These are phyloP conservation scores for Silurus meridionalis DNA, from an alignment of 2,113 vertebrate genomes.

Conservation along the genomic window DNA sequence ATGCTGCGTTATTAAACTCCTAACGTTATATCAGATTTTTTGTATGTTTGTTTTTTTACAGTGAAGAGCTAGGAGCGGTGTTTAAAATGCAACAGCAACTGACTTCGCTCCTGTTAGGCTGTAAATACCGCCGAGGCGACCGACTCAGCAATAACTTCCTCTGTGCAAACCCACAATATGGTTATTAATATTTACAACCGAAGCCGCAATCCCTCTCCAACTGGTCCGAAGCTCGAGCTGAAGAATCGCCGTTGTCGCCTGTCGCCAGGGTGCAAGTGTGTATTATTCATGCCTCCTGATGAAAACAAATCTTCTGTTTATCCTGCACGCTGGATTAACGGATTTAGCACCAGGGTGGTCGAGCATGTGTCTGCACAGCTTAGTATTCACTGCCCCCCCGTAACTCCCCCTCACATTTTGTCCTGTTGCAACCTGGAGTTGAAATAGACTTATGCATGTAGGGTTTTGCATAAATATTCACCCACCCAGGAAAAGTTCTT, in stretches of 20 bases:
- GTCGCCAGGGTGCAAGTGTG: constrained; percentile 20
- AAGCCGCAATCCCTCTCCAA: background rate
- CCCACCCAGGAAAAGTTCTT: background rate
- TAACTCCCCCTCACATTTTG: background rate
- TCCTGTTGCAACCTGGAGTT: background rate
- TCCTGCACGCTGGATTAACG: constrained; percentile 33
- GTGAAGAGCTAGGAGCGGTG: constrained; percentile 15
- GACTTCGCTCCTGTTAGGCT: background rate
- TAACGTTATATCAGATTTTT: background rate
- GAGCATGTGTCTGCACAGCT: constrained; percentile 9
- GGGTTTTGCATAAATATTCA: background rate
- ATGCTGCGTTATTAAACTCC: constrained; percentile 3
- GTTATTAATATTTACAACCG: constrained; percentile 39
- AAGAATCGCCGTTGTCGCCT: constrained; percentile 19
- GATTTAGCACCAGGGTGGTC: constrained; percentile 28
- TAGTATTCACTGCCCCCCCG: background rate
- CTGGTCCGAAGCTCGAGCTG: background rate
- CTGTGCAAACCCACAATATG: constrained; percentile 9
- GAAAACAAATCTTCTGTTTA: constrained; percentile 51
- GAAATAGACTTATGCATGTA: background rate
- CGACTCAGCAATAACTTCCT: constrained; percentile 11
- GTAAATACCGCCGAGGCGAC: constrained; percentile 3
- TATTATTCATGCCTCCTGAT: constrained; percentile 41
- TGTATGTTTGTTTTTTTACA: too few relatives aligned
- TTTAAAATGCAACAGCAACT: constrained; percentile 16